Base-by-base conservation (phyloP, 2,888 invertebrate species). In the Mylabris sibirica region DNA sequence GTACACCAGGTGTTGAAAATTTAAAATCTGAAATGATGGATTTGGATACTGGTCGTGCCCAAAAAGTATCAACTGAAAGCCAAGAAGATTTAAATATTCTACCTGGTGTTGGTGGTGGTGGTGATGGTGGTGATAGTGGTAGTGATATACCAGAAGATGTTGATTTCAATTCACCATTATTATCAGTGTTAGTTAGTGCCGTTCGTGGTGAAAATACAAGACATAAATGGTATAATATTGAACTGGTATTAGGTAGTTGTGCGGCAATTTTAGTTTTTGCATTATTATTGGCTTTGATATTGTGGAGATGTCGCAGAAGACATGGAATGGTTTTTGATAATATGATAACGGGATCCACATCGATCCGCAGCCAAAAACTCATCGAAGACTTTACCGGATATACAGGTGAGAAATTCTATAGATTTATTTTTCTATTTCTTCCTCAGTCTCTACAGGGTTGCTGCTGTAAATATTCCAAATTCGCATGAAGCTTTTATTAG, bases 1-100 rank as follows among this genome's bases (percentile, higher is more conserved):
- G 88, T 61, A 87, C 88, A 66, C 89, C 89, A 30, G 90, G 89
- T 59, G 87, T 89, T 59, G 89, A 89, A 72, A 89, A 89, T 78
- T 87, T 90, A 71, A 88, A 88, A 81, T 90, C 90, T 3, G 89
- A 90, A 81, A 90, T 89, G 79, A 89, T 90, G 89, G 89, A 90
- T 69, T 86, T 90, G 75, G 90, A 90, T 74, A 90, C 90, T 1
- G 89, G 89, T 70, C 86, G 89, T 65, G 90, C 90, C 64, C 89
- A 89, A 80, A 88, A 88, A 68, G 90, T 90, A 63, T 89, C 90
- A 9, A 90, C 90, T 3, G 90, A 90, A 79, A 89, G 89, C 77
- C 89, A 89, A 69, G 89, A 89, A 81, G 90, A 90, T 77, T 86
- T 89, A 57, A 84, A 82, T 64, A 87, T 88, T 76, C 87, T 89